Conservation (phyloP, 2,797 vertebrate species). For the Psittacula derbiana region DNA sequence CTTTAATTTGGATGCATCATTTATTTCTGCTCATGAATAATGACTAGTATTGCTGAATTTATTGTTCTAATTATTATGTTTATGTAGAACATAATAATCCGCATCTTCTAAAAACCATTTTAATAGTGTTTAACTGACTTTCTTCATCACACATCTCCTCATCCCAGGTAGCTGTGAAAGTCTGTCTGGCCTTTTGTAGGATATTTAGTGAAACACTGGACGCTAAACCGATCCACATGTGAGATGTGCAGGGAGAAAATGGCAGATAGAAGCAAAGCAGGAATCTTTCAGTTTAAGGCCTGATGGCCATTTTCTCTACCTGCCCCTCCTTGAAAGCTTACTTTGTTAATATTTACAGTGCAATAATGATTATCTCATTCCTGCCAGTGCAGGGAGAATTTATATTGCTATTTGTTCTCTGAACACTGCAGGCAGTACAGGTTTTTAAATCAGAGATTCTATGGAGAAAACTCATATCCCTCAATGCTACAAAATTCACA, state of each 20-base stretch:
- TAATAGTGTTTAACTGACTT: background rate
- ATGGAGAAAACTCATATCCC: background rate
- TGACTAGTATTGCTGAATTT: background rate
- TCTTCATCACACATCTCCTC: background rate
- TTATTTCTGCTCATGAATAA: background rate
- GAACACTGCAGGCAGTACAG: background rate
- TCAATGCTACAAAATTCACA: background rate
- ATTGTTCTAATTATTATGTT: background rate
- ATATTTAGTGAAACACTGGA: fast-evolving
- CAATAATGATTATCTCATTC: background rate
- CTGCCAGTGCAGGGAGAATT: background rate
- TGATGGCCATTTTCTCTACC: background rate
- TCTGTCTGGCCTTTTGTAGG: background rate
- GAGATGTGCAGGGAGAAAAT: background rate
- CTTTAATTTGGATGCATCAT: background rate
- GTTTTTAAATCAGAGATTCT: background rate
- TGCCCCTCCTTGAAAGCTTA: background rate
- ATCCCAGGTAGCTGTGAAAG: background rate
- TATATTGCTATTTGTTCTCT: background rate
- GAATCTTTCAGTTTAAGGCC: background rate
- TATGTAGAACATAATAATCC: background rate
- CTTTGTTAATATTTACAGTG: background rate
- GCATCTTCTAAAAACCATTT: background rate
- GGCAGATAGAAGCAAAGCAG: background rate
- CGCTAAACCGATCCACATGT: background rate